Percentiles rank a stretch among this genome's conserved stretches.
Conservation (phyloP, 2,888 invertebrate species). For the Callimorpha dominula region DNA sequence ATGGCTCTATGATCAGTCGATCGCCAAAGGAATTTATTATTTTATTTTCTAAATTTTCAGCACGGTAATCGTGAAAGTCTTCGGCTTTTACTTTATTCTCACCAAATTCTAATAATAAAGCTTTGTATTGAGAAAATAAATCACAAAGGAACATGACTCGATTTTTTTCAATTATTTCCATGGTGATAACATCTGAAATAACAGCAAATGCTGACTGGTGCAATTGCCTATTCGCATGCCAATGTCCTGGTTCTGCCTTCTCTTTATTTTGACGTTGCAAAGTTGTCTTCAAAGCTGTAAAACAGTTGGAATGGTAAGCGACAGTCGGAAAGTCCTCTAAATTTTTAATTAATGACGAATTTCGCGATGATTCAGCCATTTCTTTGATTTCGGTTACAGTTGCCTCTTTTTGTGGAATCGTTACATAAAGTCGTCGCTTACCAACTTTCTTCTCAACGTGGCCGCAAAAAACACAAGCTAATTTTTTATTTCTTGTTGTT, state of each 20-base stretch:
- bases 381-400: conserved; percentile 1
- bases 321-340: conserved; percentile 14
- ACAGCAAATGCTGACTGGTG: conserved; percentile 37
- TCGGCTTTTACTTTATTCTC: background rate
- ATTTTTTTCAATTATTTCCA: conserved; percentile 42
- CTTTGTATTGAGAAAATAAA: conserved; percentile 2
- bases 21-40: conserved; percentile 46
- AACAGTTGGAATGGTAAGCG: conserved; percentile 15
- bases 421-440: conserved; percentile 19
- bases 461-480: conserved; percentile 14
- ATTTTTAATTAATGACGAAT: too few species aligned
- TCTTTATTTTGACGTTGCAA: conserved; percentile 9
- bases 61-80: conserved; percentile 43
- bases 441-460: conserved; percentile 16
- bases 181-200: conserved; percentile 27
- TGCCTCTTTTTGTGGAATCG: conserved; percentile 18
- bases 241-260: conserved; percentile 25
- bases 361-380: conserved; percentile 2
- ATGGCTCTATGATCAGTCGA: conserved; percentile 42
- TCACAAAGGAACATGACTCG: conserved; percentile 35
- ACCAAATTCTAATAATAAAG: conserved; percentile 1
- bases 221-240: conserved; percentile 32
- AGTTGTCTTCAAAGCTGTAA: conserved; percentile 7
- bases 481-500: conserved; percentile 20
- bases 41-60: conserved; percentile 50